These are phyloP conservation scores for Brachyptera putata DNA, from an alignment of 2,888 invertebrate species.

Conservation along the genomic window DNA sequence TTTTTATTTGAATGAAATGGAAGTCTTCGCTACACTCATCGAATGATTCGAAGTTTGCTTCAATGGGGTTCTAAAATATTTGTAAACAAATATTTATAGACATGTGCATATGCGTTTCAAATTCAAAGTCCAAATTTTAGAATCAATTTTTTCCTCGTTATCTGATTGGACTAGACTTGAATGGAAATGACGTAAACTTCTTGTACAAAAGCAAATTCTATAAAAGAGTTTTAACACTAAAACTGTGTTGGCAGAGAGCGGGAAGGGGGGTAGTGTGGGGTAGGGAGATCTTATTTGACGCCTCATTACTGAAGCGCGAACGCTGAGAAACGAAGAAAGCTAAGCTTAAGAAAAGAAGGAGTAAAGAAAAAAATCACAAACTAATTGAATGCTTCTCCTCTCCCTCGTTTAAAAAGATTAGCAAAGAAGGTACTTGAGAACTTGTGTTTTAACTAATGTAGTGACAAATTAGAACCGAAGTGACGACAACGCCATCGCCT, in stretches of 20 bases:
- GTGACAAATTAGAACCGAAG: conserved; percentile 30
- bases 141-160: no score
- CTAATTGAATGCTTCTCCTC: conserved; percentile 20
- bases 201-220: not conserved
- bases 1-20: no score
- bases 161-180: no score
- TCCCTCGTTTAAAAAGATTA: conserved; percentile 29
- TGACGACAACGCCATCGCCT: conserved; percentile 11
- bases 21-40: no score
- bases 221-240: conserved; percentile 7
- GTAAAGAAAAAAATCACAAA: conserved; percentile 1
- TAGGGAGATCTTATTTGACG: conserved; percentile 27
- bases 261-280: not conserved
- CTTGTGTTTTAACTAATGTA: conserved; percentile 27
- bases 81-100: no score
- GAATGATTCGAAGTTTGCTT: no score
- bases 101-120: no score
- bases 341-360: not conserved
- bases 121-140: no score
- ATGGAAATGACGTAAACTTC: no score
- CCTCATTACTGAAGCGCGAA: conserved; percentile 23
- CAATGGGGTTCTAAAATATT: no score
- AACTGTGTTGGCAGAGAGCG: not conserved
- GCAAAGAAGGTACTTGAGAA: conserved; percentile 25
- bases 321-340: not conserved